A percentile compares a stretch with the other conserved stretches of the same genome.
Evolutionary conservation across 2,888 invertebrate genomes (phyloP).

Genomic region (Tricholauxania praeusta): DNA sequence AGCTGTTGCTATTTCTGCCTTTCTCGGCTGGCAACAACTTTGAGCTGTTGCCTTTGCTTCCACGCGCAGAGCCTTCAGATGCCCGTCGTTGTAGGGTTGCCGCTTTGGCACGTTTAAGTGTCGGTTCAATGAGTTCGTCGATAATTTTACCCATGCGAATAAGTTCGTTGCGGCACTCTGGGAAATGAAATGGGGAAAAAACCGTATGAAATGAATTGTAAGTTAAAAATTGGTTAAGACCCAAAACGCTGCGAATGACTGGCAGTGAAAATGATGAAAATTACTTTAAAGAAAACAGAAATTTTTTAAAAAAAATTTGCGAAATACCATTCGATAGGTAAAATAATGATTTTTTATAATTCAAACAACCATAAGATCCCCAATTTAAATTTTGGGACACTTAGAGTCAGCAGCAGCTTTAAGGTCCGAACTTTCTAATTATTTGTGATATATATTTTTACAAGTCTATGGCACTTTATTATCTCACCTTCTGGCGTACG

Average conservation of each 20-base stretch:
- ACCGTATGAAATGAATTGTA: not conserved
- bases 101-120: constrained; percentile 45
- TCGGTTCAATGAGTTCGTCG: constrained; percentile 63
- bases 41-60: not conserved
- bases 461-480: not conserved
- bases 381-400: too few species aligned
- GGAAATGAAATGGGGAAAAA: not conserved
- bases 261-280: too few species aligned
- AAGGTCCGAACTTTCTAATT: too few species aligned
- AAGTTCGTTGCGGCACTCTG: constrained; percentile 63
- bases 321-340: too few species aligned
- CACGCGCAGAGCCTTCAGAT: constrained; percentile 22
- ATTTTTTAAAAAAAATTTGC: too few species aligned
- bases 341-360: too few species aligned
- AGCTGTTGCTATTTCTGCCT: not conserved
- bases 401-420: too few species aligned
- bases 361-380: too few species aligned
- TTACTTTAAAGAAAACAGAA: too few species aligned
- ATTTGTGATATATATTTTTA: too few species aligned
- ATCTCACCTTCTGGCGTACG: constrained; percentile 61
- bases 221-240: not conserved
- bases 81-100: constrained; percentile 40
- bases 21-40: constrained; percentile 1
- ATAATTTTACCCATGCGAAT: constrained; percentile 63
- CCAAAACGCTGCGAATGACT: too few species aligned